A percentile compares a stretch with the other conserved stretches of the same genome.
phyloP scores from a whole-genome alignment of 2,888 invertebrate species.

The Ditula angustiorana region DNA sequence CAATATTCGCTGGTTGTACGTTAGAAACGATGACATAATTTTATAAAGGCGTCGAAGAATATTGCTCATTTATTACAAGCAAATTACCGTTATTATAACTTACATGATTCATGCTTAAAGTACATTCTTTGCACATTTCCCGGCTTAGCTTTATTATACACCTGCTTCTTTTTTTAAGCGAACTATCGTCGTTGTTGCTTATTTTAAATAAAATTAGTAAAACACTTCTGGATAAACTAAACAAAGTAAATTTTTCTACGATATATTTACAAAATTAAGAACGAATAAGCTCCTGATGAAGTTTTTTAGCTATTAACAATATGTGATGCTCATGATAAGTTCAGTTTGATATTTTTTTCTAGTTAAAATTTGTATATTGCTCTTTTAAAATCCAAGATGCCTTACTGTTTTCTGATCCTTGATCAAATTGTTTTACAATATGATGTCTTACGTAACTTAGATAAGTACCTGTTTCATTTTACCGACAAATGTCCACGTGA shows the following conservation, averaged over 20 bases:
- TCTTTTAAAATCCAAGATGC: slow-evolving; percentile 3
- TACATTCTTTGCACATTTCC: not conserved
- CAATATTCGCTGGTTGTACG: no score
- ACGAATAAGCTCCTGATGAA: not conserved
- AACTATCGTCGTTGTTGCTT: not conserved
- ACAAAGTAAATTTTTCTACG: not conserved
- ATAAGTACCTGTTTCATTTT: slow-evolving; percentile 11
- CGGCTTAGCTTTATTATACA: not conserved
- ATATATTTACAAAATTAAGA: not conserved
- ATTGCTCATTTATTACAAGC: no score
- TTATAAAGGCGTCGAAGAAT: no score
- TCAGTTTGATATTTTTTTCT: not conserved
- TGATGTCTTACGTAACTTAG: not conserved
- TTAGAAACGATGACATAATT: no score
- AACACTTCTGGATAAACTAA: not conserved
- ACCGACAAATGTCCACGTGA: slow-evolving; percentile 2
- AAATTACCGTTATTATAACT: no score
- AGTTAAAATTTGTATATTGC: slow-evolving; percentile 4
- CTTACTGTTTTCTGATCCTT: slow-evolving; percentile 2
- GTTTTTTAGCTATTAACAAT: not conserved
- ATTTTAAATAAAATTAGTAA: not conserved
- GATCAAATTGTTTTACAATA: not conserved
- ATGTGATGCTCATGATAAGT: not conserved
- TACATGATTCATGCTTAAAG: not conserved
- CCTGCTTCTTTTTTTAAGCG: not conserved